A percentile compares a stretch with the other conserved stretches of the same genome.
These are phyloP conservation scores for Pelobates fuscus DNA, from an alignment of 2,113 vertebrate species.

Conservation along the genomic window DNA sequence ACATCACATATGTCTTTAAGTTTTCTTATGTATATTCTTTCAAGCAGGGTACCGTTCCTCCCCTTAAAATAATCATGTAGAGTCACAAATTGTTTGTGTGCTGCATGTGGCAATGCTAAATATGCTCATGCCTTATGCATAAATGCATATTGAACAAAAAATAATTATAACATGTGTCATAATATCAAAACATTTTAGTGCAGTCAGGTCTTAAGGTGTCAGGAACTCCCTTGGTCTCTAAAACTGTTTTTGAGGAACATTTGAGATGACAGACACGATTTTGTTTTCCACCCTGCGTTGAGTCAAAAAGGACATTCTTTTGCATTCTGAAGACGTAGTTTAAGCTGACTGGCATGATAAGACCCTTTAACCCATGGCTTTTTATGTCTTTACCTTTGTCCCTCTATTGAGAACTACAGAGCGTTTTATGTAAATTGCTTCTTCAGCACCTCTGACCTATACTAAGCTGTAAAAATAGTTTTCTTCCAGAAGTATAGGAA, in stretches of 20 bases:
- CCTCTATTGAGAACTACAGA: conserved; percentile 35
- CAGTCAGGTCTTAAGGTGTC: no score
- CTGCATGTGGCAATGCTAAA: no score
- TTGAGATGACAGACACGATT: conserved; percentile 15
- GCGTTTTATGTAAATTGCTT: conserved; percentile 41
- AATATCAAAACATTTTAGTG: no score
- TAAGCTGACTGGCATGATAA: background rate
- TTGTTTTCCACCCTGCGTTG: background rate
- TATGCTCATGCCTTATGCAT: no score
- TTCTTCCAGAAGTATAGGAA: conserved; percentile 9
- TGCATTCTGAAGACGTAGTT: conserved; percentile 1
- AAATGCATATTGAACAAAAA: no score
- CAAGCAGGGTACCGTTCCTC: no score
- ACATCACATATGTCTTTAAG: no score
- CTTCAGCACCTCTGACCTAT: conserved; percentile 25
- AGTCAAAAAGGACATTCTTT: background rate
- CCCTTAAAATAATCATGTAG: no score
- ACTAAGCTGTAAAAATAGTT: conserved; percentile 29
- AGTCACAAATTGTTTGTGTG: no score
- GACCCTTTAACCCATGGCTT: conserved; percentile 16
- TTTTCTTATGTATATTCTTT: no score
- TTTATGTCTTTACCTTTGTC: conserved; percentile 13
- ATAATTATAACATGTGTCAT: no score
- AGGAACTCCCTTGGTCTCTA: background rate
- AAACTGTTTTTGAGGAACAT: background rate